A percentile compares a stretch with the other conserved stretches of the same genome.
Conservation (phyloP, 1,140 invertebrate genomes). For the Drosophila tropicalis region DNA sequence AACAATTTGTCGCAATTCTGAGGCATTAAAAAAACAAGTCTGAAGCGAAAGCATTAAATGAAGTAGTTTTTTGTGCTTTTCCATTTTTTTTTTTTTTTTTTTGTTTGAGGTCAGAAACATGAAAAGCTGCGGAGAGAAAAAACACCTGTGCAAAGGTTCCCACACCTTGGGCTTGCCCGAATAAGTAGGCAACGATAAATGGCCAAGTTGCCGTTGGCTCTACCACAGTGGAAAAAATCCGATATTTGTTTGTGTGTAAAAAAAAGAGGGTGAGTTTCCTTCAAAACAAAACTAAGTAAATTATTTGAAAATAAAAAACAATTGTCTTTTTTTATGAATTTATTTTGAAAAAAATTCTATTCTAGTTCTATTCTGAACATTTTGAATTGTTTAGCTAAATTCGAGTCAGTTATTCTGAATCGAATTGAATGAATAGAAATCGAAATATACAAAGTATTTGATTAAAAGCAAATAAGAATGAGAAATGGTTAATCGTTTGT, state of each 20-base stretch:
- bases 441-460: too few relatives aligned
- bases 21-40: conserved; percentile 49
- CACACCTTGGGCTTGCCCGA: conserved; percentile 14
- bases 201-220: conserved; percentile 22
- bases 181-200: conserved; percentile 46
- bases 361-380: too few relatives aligned
- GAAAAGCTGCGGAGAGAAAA: conserved; percentile 20
- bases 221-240: conserved; percentile 3
- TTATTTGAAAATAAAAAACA: neutral
- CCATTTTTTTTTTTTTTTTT: conserved; percentile 15
- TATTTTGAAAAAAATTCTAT: too few relatives aligned
- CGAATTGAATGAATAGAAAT: too few relatives aligned
- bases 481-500: too few relatives aligned
- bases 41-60: conserved; percentile 36
- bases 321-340: too few relatives aligned
- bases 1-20: conserved; percentile 40
- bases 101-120: conserved; percentile 8
- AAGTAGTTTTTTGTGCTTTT: conserved; percentile 53
- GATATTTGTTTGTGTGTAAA: neutral
- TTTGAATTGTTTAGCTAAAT: too few relatives aligned
- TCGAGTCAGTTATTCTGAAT: too few relatives aligned
- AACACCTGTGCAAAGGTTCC: conserved; percentile 44
- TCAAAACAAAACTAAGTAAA: neutral
- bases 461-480: too few relatives aligned
- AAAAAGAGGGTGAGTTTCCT: neutral